Base-by-base conservation (phyloP, 2,797 vertebrate species). In the Eospalax fontanierii region DNA sequence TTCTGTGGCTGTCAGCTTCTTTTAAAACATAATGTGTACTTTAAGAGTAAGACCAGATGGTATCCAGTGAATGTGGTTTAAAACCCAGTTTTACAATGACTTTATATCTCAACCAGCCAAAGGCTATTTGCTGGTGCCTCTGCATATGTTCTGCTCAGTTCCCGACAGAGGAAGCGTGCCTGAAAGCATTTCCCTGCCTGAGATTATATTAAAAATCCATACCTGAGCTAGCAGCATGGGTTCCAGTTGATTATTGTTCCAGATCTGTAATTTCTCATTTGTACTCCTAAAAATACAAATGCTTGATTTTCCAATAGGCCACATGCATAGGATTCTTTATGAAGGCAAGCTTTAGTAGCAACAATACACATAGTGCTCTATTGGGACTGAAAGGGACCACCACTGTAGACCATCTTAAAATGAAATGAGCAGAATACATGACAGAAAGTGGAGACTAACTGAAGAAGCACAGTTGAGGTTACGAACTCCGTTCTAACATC, bases 191-290 rank as follows among this genome's bases (percentile, higher is more conserved):
- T 97, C 76, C 5, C 86, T 73, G 61, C 19, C 87, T 96, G 94
- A 91, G 74, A 90, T 2, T 46, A 2, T 50, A 92, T 74, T 96
- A 95, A 96, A 97, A 93, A 92, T 50, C 66, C 75, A 7, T 57
- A 94, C 80, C 24, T 96, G 65, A 38, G 59, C 4, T 88, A 79
- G 63, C 94, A 87, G 22, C 38, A 61, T 59, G 71, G 46, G 33
- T 71, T 94, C 93, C n/a, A 90, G 81, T 96, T 94, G 85, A 97
- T 97, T 81, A 89, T 74, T 66, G 1, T 54, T 80, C 66, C 59
- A 30, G 83, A 54, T 16, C 65, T 95, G 87, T 59, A 33, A 93
- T 81, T 95, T 95, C 4, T 68, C 6, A 71, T 89, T 93, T 95
- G 35, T 89, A 26, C 5, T 94, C 65, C 89, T 80, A 43, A 43